Evolutionary conservation across 2,113 vertebrate genomes (phyloP), one percentile per base, ranked within the genome.

Genomic region (Philantomba maxwellii): DNA sequence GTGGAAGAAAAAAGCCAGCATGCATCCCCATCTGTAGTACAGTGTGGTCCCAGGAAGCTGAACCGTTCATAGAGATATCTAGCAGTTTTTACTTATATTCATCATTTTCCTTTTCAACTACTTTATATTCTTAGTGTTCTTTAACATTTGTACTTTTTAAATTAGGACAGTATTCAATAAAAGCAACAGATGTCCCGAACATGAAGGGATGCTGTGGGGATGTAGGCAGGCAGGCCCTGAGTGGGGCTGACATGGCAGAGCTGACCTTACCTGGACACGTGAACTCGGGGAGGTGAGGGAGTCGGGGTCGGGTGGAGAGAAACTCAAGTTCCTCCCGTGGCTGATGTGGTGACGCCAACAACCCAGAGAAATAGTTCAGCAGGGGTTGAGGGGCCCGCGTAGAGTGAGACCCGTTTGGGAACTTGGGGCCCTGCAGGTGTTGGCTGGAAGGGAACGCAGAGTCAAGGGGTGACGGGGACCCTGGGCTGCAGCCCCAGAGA

Each of bases 231-330:
- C 0, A 13, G 23, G 51, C 7, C 58, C 30, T 16, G 30, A 6
- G 62, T 28, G 26, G 25, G 5, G 49, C n/a, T 33, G 87, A 30
- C 10, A 2, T 0, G 3, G 47, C n/a, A 21, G 3, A 21, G 2
- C 25, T 28, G n/a, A 23, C 7, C 9, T 7, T 5, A 16, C 19
- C 17, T 4, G 70, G 49, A 21, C 60, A 33, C 0, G 21, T 36
- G 62, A 28, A 39, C 1, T 1, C 0, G 1, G 36, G 58, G 7
- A 47, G 9, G 17, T 7, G 36, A 28, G 51, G 19, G 39, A 47
- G 4, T 2, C 0, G 0, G 64, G 39, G 12, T 15, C 8, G 0
- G 5, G 23, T 7, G 45, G 25, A 15, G 15, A 39, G 86, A 6
- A 15, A 3, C 13, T 23, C 51, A 5, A 4, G 5, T 2, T 58